Evolutionary conservation across 2,797 vertebrate genomes (phyloP).

Genomic region (Phoxinus dragarum): DNA sequence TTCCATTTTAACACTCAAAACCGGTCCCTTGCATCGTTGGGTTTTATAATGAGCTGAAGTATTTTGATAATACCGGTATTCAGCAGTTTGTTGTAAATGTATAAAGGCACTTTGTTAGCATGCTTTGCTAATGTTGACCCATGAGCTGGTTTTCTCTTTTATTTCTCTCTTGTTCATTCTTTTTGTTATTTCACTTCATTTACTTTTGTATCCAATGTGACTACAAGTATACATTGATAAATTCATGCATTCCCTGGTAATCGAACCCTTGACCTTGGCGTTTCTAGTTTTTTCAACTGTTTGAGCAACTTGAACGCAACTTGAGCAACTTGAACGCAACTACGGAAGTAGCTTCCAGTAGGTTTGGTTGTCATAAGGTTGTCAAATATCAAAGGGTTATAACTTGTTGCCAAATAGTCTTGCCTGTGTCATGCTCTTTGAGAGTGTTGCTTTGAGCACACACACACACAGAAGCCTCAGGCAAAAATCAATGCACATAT

Average conservation of each 20-base stretch:
- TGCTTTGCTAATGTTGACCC: not conserved
- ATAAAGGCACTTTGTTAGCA: not conserved
- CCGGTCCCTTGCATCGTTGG: not conserved
- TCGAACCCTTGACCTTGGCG: not conserved
- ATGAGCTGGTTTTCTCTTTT: not conserved
- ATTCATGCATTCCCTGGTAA: not conserved
- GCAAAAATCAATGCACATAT: constrained; percentile 84
- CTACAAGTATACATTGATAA: not conserved
- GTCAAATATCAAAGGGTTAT: constrained; percentile 52
- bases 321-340: not conserved
- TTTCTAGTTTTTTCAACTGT: not conserved
- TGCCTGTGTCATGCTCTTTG: constrained; percentile 63
- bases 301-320: not conserved
- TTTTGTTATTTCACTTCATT: not conserved
- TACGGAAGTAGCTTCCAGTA: not conserved
- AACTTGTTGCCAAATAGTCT: constrained; percentile 48
- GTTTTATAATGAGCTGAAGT: not conserved
- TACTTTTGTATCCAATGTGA: not conserved
- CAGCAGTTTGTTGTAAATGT: not conserved
- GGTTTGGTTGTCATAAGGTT: constrained; percentile 28
- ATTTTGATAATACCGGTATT: not conserved
- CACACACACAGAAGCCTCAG: constrained; percentile 76
- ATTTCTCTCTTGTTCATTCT: not conserved
- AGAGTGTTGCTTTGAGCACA: constrained; percentile 77
- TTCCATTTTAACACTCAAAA: not conserved